phyloP scores from a whole-genome alignment of 2,888 invertebrate genomes.

The Clusia tigrina region DNA sequence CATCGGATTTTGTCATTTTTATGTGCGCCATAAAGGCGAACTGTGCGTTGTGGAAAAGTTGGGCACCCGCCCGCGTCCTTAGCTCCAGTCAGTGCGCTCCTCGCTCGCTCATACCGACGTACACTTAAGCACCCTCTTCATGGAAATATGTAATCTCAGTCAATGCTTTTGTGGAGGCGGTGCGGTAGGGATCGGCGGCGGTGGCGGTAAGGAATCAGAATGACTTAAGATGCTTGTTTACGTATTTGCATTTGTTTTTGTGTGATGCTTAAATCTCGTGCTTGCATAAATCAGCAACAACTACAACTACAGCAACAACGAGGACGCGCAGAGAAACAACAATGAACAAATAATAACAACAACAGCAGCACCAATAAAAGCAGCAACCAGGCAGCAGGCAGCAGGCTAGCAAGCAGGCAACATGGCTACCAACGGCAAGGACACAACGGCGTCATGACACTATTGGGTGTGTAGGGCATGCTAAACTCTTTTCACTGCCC shows the following conservation, averaged over 20 bases:
- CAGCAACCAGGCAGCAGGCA: too few relatives aligned
- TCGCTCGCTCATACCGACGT: too few relatives aligned
- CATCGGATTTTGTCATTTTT: not conserved
- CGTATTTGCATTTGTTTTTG: slow-evolving; percentile 16
- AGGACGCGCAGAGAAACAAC: not conserved
- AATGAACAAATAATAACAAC: too few relatives aligned
- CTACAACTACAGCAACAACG: not conserved
- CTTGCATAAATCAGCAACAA: slow-evolving; percentile 6
- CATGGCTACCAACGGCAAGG: slow-evolving; percentile 2
- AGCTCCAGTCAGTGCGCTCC: too few relatives aligned
- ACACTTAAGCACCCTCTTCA: too few relatives aligned
- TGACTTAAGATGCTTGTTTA: slow-evolving; percentile 27
- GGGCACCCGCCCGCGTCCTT: too few relatives aligned
- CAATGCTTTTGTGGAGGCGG: not conserved
- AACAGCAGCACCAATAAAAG: not conserved
- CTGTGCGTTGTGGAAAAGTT: not conserved
- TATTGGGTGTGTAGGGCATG: not conserved
- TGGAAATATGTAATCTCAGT: too few relatives aligned
- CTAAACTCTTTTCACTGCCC: not conserved
- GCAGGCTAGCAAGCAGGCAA: too few relatives aligned
- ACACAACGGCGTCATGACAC: slow-evolving; percentile 19
- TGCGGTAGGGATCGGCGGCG: too few relatives aligned
- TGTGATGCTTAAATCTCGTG: not conserved
- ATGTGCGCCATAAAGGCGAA: not conserved
- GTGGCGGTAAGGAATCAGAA: not conserved